phyloP scores from a whole-genome alignment of 2,797 vertebrate genomes.

The Coregonus sp. region DNA sequence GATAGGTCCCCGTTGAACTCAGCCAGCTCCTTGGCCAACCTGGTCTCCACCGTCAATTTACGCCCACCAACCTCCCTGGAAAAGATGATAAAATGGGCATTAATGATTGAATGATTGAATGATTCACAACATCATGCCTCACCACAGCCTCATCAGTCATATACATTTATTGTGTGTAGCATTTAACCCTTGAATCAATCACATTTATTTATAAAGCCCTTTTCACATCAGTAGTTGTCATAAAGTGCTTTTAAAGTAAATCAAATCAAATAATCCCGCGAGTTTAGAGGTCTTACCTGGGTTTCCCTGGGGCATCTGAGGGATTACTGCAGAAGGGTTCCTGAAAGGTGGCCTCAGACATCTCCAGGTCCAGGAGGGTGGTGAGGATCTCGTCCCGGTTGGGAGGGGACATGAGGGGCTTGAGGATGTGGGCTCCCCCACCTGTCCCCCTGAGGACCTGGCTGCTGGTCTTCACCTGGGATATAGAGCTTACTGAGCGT shows the following conservation, averaged over 20 bases:
- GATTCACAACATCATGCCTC: neutral
- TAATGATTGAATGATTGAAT: slow-evolving; percentile 9
- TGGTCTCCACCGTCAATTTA: slow-evolving; percentile 87
- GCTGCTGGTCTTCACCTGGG: slow-evolving; percentile 84
- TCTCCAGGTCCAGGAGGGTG: slow-evolving; percentile 88
- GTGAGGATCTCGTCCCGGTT: slow-evolving; percentile 94
- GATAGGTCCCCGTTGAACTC: slow-evolving; percentile 94
- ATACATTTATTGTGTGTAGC: neutral
- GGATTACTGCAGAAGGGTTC: slow-evolving; percentile 98
- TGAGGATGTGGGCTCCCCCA: slow-evolving; percentile 86
- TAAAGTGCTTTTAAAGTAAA: neutral
- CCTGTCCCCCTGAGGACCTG: slow-evolving; percentile 82
- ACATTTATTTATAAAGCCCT: neutral
- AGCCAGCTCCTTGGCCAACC: slow-evolving; percentile 83
- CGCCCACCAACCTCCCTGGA: slow-evolving; percentile 90
- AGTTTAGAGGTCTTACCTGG: slow-evolving; percentile 79
- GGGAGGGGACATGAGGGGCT: slow-evolving; percentile 97
- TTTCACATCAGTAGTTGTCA: neutral
- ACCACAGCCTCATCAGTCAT: slow-evolving; percentile 7
- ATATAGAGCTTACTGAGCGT: slow-evolving; percentile 88
- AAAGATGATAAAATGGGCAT: slow-evolving; percentile 12
- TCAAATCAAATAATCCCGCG: too few relatives aligned
- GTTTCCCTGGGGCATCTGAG: slow-evolving; percentile 89
- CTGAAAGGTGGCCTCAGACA: slow-evolving; percentile 91
- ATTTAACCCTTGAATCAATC: neutral